Base-by-base conservation (phyloP, 2,888 invertebrate species). In the Oligia latruncula region DNA sequence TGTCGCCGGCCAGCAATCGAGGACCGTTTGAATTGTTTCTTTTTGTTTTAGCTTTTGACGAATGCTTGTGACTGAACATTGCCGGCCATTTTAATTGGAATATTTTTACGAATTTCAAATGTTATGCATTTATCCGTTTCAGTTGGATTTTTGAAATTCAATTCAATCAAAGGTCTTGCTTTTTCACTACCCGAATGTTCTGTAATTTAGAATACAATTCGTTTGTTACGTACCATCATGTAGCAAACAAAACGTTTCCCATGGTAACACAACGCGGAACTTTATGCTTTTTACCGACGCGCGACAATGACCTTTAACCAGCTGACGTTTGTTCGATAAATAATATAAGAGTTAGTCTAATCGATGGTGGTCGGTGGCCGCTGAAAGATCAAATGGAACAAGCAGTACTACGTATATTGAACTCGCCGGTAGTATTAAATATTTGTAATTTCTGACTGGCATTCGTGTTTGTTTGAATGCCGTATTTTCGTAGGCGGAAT, bases 251-350 rank as follows among this genome's bases (percentile, higher is more conserved):
- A 72, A 43, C 20, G 29, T 66, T 85, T 43, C 40, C 76, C 79
- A 83, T 83, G 87, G 79, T 49, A 71, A 85, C 74, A 8, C 62
- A 52, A 67, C 72, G 15, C 52, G 46, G 49, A n/a, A 75, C 72
- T 87, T 75, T 79, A 87, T 77, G 58, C 52, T 73, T 80, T 60
- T 40, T 52, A 72, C 65, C 17, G 40, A 71, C 35, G 40, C 55
- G 78, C 60, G 68, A 55, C 79, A 74, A 23, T 88, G 88, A 88
- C 88, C 88, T 86, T 88, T 79, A 29, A 55, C 62, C 83, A 66
- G 71, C 74, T 74, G 75, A 65, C 68, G 66, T 75, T 85, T 77
- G 65, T 52, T 76, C 20, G 35, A 76, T 78, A 71, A 87, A 86
- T 88, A 78, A 74, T 74, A 72, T 58, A 71, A 71, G 66, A 35